Percentiles rank a stretch among this genome's conserved stretches.
phyloP scores from a whole-genome alignment of 2,113 vertebrate genomes.

The Myiozetetes cayanensis region DNA sequence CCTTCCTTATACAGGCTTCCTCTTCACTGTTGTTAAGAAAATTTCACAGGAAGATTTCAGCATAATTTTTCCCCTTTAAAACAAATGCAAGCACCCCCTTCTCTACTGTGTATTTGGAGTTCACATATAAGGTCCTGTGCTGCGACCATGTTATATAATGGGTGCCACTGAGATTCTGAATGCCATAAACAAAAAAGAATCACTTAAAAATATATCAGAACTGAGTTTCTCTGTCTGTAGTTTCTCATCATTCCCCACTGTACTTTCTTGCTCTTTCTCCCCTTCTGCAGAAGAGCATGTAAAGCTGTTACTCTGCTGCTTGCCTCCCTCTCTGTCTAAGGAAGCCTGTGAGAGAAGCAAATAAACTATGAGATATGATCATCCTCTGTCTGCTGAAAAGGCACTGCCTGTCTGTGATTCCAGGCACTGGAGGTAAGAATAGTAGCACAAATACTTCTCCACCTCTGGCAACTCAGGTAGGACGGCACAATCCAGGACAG shows the following conservation, averaged over 20 bases:
- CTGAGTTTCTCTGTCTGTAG: background rate
- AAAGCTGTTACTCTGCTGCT: background rate
- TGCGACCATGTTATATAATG: background rate
- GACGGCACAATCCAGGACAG: background rate
- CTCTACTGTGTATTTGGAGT: slow-evolving; percentile 7
- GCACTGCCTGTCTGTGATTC: background rate
- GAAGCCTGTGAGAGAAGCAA: background rate
- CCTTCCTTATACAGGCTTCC: background rate
- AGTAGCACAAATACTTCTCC: background rate
- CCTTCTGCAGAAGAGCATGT: background rate
- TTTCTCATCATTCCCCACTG: background rate
- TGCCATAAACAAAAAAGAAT: background rate
- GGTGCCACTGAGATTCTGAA: background rate
- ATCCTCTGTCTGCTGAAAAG: background rate
- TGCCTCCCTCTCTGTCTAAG: background rate
- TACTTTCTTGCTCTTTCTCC: background rate
- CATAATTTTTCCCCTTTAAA: background rate
- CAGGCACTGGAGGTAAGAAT: background rate
- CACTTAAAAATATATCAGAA: background rate
- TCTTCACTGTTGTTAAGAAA: background rate
- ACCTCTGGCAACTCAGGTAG: background rate
- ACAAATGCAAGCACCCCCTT: background rate
- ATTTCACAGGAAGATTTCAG: background rate
- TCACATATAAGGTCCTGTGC: background rate
- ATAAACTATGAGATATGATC: background rate